These are phyloP conservation scores for Callospermophilus lateralis DNA, from an alignment of 2,113 vertebrate species.

Conservation along the genomic window DNA sequence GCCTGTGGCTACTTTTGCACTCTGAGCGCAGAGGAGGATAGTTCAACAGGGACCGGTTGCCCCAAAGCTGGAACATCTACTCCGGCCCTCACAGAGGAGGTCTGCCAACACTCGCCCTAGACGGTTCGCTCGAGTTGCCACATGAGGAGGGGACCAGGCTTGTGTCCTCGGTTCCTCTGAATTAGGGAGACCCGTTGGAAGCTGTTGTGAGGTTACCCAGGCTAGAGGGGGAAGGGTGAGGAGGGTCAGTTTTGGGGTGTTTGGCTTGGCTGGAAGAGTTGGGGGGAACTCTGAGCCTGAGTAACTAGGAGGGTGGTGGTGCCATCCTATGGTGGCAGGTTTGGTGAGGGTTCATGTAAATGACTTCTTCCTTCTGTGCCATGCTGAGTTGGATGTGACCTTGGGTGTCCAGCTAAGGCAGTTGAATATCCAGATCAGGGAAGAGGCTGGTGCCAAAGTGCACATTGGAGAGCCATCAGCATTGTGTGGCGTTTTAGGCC, in stretches of 20 bases:
- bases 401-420: neutral
- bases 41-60: accelerated
- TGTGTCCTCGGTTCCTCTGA: neutral
- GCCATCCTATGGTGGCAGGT: accelerated
- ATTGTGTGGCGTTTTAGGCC: neutral
- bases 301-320: neutral
- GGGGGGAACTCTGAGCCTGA: neutral
- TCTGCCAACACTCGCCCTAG: neutral
- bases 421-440: neutral
- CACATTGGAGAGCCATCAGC: accelerated
- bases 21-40: accelerated
- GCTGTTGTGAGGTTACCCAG: neutral
- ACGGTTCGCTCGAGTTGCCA: neutral
- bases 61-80: neutral
- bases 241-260: neutral
- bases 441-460: neutral
- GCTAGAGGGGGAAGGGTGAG: neutral
- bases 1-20: neutral
- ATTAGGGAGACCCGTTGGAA: neutral
- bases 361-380: neutral
- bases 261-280: neutral
- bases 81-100: neutral
- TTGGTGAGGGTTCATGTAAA: accelerated
- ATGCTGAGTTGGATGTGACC: neutral
- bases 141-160: neutral